phyloP scores from a whole-genome alignment of 2,888 invertebrate species.

The Macrosiphum euphorbiae region DNA sequence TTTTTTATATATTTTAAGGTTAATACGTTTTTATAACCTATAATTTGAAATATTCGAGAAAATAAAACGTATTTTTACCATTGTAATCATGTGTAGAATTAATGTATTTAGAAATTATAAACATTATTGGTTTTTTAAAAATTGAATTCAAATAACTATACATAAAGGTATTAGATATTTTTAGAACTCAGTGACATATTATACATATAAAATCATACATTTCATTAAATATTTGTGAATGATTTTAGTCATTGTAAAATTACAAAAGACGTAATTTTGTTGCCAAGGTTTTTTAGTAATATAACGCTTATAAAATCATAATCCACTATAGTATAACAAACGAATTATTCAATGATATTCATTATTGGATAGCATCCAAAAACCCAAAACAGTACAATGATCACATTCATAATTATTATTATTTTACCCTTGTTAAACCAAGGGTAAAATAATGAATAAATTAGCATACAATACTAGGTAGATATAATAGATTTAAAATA shows the following conservation, averaged over 20 bases:
- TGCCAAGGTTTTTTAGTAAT: background rate
- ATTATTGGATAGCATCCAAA: conserved; percentile 23
- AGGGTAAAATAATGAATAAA: conserved; percentile 43
- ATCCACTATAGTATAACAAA: conserved; percentile 16
- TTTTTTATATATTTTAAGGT: background rate
- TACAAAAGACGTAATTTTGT: conserved; percentile 31
- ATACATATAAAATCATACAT: background rate
- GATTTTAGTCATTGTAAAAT: background rate
- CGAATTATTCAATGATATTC: conserved; percentile 32
- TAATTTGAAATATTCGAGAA: no score
- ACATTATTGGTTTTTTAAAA: no score
- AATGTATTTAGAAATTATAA: no score
- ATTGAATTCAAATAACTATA: no score
- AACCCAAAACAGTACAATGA: conserved; percentile 12
- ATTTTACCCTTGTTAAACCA: background rate
- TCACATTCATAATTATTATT: conserved; percentile 16
- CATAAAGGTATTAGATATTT: no score
- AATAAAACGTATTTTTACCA: no score
- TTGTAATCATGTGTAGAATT: no score
- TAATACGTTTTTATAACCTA: no score
- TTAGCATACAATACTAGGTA: background rate
- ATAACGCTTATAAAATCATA: conserved; percentile 10
- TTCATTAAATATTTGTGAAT: background rate
- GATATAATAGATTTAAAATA: background rate
- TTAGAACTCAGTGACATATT: background rate